phyloP scores from a whole-genome alignment of 1,140 invertebrate genomes.

The Sycophaga agraensis region DNA sequence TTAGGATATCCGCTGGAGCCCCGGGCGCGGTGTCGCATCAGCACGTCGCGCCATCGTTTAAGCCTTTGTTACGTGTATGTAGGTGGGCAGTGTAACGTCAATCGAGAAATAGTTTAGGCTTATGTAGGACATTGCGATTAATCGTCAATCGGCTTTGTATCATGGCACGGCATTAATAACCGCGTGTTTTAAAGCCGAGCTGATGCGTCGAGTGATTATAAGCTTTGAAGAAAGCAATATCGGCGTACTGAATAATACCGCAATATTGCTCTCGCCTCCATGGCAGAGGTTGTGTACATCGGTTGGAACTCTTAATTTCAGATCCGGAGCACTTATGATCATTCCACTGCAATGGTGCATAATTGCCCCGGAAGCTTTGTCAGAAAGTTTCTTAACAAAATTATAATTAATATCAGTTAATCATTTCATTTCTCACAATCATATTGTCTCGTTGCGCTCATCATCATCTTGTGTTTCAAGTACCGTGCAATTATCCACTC shows the following conservation, averaged over 20 bases:
- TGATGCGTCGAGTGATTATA: too few species aligned
- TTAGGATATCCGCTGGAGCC: too few species aligned
- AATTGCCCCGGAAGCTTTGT: not conserved
- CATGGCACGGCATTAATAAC: too few species aligned
- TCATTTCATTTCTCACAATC: slow-evolving; percentile 4
- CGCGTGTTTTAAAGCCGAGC: too few species aligned
- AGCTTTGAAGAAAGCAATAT: slow-evolving; percentile 10
- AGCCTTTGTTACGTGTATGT: too few species aligned
- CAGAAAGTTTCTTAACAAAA: not conserved
- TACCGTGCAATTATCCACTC: not conserved
- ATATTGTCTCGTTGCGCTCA: slow-evolving; percentile 3
- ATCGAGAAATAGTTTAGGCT: too few species aligned
- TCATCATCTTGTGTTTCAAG: not conserved
- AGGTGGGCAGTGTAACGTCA: too few species aligned
- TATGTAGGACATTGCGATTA: too few species aligned
- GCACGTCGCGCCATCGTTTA: too few species aligned
- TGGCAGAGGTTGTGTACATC: not conserved
- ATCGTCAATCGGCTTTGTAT: too few species aligned
- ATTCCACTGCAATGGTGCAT: not conserved
- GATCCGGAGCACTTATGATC: not conserved
- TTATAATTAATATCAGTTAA: slow-evolving; percentile 11
- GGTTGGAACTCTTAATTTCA: slow-evolving; percentile 6
- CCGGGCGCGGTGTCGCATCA: too few species aligned
- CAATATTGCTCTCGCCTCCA: not conserved
- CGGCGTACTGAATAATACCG: not conserved